Percentiles rank a stretch among this genome's conserved stretches.
Evolutionary conservation across 2,797 vertebrate genomes (phyloP).

Genomic region (Paramormyrops hopkinsi): DNA sequence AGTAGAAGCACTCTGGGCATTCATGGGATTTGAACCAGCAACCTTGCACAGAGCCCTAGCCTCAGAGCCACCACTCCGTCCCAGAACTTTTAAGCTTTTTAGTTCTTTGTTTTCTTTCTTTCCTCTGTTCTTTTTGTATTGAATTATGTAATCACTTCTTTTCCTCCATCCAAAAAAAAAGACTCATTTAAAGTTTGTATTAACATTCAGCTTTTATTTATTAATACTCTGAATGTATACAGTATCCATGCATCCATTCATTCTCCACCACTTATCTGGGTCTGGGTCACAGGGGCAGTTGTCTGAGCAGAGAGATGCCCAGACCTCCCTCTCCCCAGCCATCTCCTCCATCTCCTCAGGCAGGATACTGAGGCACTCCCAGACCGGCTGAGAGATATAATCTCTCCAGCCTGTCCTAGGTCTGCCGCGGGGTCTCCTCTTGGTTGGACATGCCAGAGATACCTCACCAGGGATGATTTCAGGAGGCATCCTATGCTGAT

Average conservation of each 20-base stretch:
- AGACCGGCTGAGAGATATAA: background rate
- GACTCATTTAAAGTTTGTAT: background rate
- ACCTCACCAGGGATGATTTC: background rate
- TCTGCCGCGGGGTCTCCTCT: background rate
- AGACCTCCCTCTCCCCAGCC: background rate
- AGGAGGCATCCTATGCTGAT: background rate
- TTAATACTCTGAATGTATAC: background rate
- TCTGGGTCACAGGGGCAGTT: background rate
- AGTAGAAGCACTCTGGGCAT: background rate
- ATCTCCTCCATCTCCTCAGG: background rate
- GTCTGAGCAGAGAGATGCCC: background rate
- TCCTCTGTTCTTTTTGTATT: background rate
- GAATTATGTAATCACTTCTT: background rate
- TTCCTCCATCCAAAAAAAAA: background rate
- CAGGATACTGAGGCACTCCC: background rate
- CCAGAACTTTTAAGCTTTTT: background rate
- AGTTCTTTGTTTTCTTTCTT: background rate
- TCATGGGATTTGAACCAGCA: background rate
- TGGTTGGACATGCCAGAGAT: background rate
- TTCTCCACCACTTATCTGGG: background rate
- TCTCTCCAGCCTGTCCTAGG: background rate
- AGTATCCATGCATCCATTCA: background rate
- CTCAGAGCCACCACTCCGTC: background rate
- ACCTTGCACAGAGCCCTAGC: background rate
- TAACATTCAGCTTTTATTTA: background rate